phyloP scores from a whole-genome alignment of 2,888 invertebrate genomes.

The Sminthurinus aureus region DNA sequence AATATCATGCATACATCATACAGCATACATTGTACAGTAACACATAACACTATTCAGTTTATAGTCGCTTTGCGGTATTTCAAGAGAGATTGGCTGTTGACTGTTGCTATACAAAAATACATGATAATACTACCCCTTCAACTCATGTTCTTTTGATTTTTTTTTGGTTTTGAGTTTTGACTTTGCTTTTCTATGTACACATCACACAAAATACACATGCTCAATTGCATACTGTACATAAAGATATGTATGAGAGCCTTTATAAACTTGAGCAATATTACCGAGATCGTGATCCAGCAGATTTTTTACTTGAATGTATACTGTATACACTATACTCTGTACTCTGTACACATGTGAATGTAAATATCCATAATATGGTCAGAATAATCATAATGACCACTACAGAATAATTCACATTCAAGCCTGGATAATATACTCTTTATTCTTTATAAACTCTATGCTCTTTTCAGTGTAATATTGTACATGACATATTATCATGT shows the following conservation, averaged over 20 bases:
- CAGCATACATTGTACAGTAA: background rate
- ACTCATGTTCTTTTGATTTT: no score
- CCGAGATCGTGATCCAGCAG: slow-evolving; percentile 31
- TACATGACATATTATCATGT: background rate
- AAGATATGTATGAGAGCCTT: no score
- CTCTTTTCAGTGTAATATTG: slow-evolving; percentile 9
- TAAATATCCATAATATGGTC: no score
- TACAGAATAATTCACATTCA: background rate
- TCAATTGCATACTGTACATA: no score
- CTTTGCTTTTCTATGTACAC: no score
- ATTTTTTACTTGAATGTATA: slow-evolving; percentile 44
- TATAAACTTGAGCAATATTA: background rate
- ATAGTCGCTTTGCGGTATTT: slow-evolving; percentile 47
- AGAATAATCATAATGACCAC: no score
- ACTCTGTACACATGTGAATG: no score
- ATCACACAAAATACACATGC: no score
- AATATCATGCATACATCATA: background rate
- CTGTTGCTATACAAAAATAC: background rate
- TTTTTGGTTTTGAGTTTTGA: no score
- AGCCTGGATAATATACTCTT: slow-evolving; percentile 43
- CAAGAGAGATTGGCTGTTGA: slow-evolving; percentile 43
- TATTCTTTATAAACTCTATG: background rate
- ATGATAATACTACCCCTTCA: background rate
- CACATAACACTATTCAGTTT: background rate
- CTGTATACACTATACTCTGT: no score